phyloP scores from a whole-genome alignment of 2,113 vertebrate species.

The Cygnus buccinator region DNA sequence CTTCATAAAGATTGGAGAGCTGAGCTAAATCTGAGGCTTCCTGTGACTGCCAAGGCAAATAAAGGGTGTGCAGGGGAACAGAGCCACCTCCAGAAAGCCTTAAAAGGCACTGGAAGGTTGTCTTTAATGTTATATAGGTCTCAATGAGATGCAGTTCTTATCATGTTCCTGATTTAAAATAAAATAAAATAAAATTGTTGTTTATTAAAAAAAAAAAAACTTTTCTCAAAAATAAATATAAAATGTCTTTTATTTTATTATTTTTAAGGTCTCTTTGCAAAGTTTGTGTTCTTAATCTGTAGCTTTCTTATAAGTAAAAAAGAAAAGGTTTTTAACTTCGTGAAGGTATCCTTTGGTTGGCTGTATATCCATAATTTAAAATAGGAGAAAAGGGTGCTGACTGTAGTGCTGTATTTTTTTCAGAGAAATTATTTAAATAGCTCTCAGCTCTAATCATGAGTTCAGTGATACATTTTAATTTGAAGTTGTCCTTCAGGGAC shows the following conservation, averaged over 20 bases:
- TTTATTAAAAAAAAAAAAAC: background rate
- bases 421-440: background rate
- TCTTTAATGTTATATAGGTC: background rate
- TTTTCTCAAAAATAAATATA: background rate
- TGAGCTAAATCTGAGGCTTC: constrained; percentile 19
- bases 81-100: background rate
- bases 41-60: background rate
- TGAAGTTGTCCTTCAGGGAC: background rate
- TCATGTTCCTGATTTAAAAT: background rate
- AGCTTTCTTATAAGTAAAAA: background rate
- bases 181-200: background rate
- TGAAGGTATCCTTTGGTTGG: background rate
- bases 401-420: background rate
- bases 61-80: background rate
- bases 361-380: background rate
- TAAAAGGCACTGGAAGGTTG: background rate
- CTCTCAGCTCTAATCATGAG: background rate
- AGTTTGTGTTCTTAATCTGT: background rate
- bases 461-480: background rate
- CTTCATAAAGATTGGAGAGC: background rate
- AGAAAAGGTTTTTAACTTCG: background rate
- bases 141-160: background rate
- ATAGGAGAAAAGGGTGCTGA: background rate
- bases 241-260: too few relatives aligned
- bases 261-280: background rate